Conservation (phyloP, 2,113 vertebrate genomes). For the Tragelaphus scriptus region DNA sequence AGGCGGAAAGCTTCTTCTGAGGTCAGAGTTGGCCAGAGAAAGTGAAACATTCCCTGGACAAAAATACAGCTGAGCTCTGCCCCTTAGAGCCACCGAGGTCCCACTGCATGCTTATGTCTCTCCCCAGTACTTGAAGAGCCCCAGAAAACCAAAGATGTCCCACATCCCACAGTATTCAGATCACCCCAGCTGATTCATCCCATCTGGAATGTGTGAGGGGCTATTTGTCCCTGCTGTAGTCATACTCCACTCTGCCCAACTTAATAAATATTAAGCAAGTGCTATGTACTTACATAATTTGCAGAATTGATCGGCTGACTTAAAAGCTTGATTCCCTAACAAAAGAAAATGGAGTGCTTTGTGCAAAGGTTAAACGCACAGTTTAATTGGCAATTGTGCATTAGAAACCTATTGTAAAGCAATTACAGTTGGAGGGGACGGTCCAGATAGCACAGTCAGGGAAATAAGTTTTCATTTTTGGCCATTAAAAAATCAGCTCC, state of each 20-base stretch:
- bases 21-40: background rate
- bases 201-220: background rate
- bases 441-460: slow-evolving; percentile 9
- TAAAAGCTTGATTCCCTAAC: slow-evolving; percentile 64
- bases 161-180: background rate
- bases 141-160: background rate
- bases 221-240: background rate
- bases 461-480: slow-evolving; percentile 35
- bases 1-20: background rate
- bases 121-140: background rate
- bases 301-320: slow-evolving; percentile 65
- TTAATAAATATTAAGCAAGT: slow-evolving; percentile 44
- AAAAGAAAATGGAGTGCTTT: slow-evolving; percentile 66
- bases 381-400: slow-evolving; percentile 63
- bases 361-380: slow-evolving; percentile 68
- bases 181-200: rapidly evolving
- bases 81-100: background rate
- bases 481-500: slow-evolving; percentile 30
- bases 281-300: slow-evolving; percentile 61
- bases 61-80: background rate
- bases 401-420: slow-evolving; percentile 7
- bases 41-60: background rate
- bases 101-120: rapidly evolving
- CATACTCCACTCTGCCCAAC: slow-evolving; percentile 40
- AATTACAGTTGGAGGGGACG: slow-evolving; percentile 8